Base-by-base conservation (phyloP, 2,113 vertebrate genomes). In the Lophura nycthemera region DNA sequence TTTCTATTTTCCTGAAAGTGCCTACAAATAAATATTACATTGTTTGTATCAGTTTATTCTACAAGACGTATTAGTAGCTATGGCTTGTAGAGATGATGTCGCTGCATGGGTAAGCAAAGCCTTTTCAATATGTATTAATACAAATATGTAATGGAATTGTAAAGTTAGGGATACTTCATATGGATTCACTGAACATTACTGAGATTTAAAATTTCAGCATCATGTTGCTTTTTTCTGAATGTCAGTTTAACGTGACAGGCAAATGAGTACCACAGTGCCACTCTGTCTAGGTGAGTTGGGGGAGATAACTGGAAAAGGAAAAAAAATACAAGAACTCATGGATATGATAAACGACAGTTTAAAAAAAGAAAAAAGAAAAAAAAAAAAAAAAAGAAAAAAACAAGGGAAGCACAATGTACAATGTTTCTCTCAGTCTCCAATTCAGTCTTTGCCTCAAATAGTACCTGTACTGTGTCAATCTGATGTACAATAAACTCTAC, bases 71-170 rank as follows among this genome's bases (percentile, higher is more conserved):
- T 91, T 88, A 74, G 66, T 66, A 83, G 42, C 45, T 88, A 36
- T 86, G 64, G 71, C 79, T 92, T 70, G 36, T 45, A 79, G 85
- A 67, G 40, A 85, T 83, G 48, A 69, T 89, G 42, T 43, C 92
- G 70, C 66, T 93, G 47, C 81, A 92, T 92, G 59, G 5, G 30
- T 89, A 89, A 85, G n/a, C 71, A 87, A 91, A 91, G n/a, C 19
- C 54, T 95, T 90, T 89, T 90, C 89, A 87, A 20, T 87, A 65
- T 76, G 59, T 79, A 80, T 95, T 76, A 88, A 73, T 85, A 89
- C 27, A 93, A 96, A 91, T 48, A 10, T 48, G 25, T 34, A 85
- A 85, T 16, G 72, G 29, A 82, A 73, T 85, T 40, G 43, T 11
- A 30, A 87, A 92, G 42, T 74, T 81, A 54, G 45, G 81, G 52